Base-by-base conservation (phyloP, 1,140 invertebrate species). In the Nasonia vitripennis region DNA sequence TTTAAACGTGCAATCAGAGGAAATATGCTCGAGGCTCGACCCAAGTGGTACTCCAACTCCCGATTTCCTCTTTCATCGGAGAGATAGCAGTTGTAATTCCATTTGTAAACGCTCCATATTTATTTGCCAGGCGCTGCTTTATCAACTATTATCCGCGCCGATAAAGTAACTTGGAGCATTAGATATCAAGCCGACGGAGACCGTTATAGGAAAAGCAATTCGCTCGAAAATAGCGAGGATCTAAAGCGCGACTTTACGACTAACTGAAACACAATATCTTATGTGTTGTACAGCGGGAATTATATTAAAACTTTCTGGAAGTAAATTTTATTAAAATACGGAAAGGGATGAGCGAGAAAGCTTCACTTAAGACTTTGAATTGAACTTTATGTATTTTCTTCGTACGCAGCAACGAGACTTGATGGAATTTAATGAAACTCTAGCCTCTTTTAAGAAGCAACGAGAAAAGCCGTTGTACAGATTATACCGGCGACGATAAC, bases 281-380 rank as follows among this genome's bases (percentile, higher is more conserved):
- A 81, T 37, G 79, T 73, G 73, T 70, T 77, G 6, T 45, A 67
- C 77, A 82, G 74, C 74, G 3, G 68, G 73, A 86, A 81, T 82
- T 86, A 71, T 86, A 82, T 86, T 78, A 86, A 86, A 86, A 82
- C 67, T 86, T 82, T 82, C 74, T 71, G 68, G 80, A 86, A 82
- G 62, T 82, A 86, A 78, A 79, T 81, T 81, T 77, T 86, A 86
- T 82, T 85, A 71, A 85, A 85, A 85, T 78, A 85, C 67, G 85
- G 75, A 67, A 55, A 62, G 27, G 62, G 85, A 86, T 77, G 79
- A 81, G 62, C 71, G 79, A 31, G 31, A 80, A 12, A 80, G 67
- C 31, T 77, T 78, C 45, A 73, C 27, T 62, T 75, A 48, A 80
- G 68, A 85, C 77, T 80, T 85, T 80, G 55, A 85, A 85, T 85